These are phyloP conservation scores for Rhingia campestris DNA, from an alignment of 2,888 invertebrate species.

Conservation along the genomic window DNA sequence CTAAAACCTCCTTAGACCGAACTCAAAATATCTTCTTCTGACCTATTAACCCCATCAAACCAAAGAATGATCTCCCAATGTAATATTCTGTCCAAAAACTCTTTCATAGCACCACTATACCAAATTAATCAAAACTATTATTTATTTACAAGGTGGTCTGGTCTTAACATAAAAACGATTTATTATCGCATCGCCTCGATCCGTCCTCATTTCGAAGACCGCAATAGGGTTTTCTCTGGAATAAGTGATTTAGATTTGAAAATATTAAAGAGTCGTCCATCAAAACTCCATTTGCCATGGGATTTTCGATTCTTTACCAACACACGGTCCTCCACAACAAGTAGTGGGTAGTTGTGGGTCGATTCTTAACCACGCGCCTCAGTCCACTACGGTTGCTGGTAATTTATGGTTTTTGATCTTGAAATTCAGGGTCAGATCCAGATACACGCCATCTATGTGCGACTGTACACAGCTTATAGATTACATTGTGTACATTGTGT, in stretches of 20 bases:
- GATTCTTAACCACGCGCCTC: conserved; percentile 4
- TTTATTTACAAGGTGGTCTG: conserved; percentile 27
- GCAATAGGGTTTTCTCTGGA: conserved; percentile 11
- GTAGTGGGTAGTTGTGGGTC: conserved; percentile 18
- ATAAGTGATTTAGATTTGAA: conserved; percentile 50
- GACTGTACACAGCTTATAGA: conserved; percentile 28
- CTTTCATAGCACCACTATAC: not conserved
- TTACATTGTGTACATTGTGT: conserved; percentile 14
- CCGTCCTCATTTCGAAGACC: conserved; percentile 7
- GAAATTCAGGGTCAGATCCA: conserved; percentile 59
- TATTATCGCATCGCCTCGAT: conserved; percentile 35
- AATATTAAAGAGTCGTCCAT: conserved; percentile 56
- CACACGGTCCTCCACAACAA: not conserved
- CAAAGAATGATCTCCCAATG: too few species aligned
- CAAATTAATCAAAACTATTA: conserved; percentile 26
- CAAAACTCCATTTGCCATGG: conserved; percentile 20
- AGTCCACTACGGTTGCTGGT: conserved; percentile 19
- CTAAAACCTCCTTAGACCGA: too few species aligned
- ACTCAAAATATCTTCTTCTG: too few species aligned
- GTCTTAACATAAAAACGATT: conserved; percentile 24
- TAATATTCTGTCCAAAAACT: not conserved
- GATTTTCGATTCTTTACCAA: conserved; percentile 9
- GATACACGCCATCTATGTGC: conserved; percentile 58
- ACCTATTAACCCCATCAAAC: too few species aligned
- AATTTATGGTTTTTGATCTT: conserved; percentile 62